phyloP scores from a whole-genome alignment of 2,113 vertebrate genomes.

The Charina bottae region DNA sequence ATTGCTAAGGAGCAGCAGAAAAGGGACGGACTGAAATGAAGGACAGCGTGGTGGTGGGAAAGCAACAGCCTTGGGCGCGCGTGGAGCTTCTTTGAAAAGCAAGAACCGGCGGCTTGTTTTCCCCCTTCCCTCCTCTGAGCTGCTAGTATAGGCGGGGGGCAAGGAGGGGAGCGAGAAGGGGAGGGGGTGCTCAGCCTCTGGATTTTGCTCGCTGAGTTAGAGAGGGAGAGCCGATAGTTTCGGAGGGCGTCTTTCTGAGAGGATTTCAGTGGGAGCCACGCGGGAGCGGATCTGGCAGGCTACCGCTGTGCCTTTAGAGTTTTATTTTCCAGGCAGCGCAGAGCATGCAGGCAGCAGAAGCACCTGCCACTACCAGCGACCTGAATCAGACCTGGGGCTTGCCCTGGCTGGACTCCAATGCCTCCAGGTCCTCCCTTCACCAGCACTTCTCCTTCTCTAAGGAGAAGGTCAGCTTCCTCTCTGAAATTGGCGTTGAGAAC shows the following conservation, averaged over 20 bases:
- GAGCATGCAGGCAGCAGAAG: constrained; percentile 51
- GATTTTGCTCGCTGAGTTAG: background rate
- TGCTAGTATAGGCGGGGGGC: background rate
- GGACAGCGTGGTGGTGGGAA: background rate
- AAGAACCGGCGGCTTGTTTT: background rate
- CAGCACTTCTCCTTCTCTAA: background rate
- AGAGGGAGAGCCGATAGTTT: background rate
- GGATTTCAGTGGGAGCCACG: background rate
- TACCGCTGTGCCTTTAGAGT: background rate
- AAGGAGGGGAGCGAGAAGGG: background rate
- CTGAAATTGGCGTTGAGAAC: constrained; percentile 88
- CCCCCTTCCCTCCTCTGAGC: no score
- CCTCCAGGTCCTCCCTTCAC: constrained; percentile 53
- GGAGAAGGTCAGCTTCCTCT: constrained; percentile 58
- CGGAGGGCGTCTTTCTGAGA: background rate
- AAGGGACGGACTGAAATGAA: background rate
- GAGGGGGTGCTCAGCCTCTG: background rate
- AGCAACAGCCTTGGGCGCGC: background rate
- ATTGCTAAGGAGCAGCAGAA: background rate
- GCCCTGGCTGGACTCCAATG: constrained; percentile 48
- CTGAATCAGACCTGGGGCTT: constrained; percentile 63
- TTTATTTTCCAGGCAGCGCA: background rate
- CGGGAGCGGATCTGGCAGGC: no score
- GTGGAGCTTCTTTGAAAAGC: background rate
- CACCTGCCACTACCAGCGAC: background rate